Evolutionary conservation across 2,888 invertebrate species (phyloP).

Genomic region (Lissonota sp.): DNA sequence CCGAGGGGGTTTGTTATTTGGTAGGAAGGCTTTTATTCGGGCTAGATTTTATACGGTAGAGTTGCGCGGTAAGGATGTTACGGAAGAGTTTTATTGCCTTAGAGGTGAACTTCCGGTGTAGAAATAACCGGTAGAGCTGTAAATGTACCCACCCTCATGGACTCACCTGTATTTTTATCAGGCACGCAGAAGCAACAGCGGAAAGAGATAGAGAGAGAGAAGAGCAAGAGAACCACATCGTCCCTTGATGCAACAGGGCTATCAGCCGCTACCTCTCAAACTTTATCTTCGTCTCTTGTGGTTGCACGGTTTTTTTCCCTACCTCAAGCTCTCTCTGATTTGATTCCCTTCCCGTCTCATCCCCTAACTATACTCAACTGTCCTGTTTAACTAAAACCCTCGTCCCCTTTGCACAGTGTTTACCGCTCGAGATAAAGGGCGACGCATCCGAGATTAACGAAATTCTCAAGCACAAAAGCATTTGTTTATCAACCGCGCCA

Average conservation of each 20-base stretch:
- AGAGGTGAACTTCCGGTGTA: too few relatives aligned
- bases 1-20: too few relatives aligned
- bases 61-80: too few relatives aligned
- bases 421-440: constrained; percentile 1
- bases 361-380: neutral
- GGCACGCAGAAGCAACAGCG: too few relatives aligned
- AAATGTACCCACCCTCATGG: too few relatives aligned
- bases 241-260: constrained; percentile 43
- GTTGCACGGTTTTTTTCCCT: constrained; percentile 18
- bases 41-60: too few relatives aligned
- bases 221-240: constrained; percentile 6
- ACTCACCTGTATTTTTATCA: too few relatives aligned
- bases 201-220: neutral
- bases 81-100: too few relatives aligned
- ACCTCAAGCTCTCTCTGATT: neutral
- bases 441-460: neutral
- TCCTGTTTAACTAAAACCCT: constrained; percentile 12
- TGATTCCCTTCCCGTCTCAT: neutral
- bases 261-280: constrained; percentile 37
- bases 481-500: too few relatives aligned
- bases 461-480: too few relatives aligned
- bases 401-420: constrained; percentile 22
- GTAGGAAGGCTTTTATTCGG: too few relatives aligned
- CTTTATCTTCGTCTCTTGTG: constrained; percentile 16
- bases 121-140: too few relatives aligned